These are phyloP conservation scores for Nematostella vectensis DNA, from an alignment of 92 coral and sea anemone genomes.

Conservation along the genomic window DNA sequence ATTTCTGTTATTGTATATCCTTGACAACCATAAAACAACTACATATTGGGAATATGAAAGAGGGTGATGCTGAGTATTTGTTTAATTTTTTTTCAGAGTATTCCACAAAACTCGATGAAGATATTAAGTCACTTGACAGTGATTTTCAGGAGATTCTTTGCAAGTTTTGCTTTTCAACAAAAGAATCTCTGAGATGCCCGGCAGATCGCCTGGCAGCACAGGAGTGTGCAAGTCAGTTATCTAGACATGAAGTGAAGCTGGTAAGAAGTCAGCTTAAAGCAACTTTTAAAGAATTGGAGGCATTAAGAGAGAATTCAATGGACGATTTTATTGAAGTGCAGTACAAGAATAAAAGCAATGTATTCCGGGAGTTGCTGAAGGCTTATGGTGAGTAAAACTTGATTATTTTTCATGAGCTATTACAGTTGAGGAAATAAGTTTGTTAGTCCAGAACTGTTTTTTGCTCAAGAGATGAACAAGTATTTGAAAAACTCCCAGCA, in stretches of 20 bases:
- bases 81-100: constrained; percentile 33
- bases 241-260: constrained; percentile 23
- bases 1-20: too few species aligned
- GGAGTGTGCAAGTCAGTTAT: constrained; percentile 32
- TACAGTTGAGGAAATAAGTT: too few species aligned
- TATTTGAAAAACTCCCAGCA: too few species aligned
- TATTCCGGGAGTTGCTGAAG: constrained; percentile 10
- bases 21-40: too few species aligned
- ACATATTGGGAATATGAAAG: too few species aligned
- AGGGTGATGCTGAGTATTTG: too few species aligned
- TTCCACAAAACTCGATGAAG: constrained; percentile 22
- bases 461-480: too few species aligned
- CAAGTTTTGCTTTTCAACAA: constrained; percentile 36
- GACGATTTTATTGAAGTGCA: constrained; percentile 25
- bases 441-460: too few species aligned
- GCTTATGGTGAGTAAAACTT: constrained; percentile 31
- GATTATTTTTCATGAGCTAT: too few species aligned
- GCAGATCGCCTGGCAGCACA: constrained; percentile 28
- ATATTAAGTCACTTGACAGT: constrained; percentile 18
- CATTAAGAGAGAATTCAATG: neutral
- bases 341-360: neutral
- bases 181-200: constrained; percentile 28
- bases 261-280: constrained; percentile 48
- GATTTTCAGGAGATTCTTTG: constrained; percentile 40
- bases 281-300: constrained; percentile 10